These are phyloP conservation scores for Catocala fraxini DNA, from an alignment of 2,888 invertebrate species.

Conservation along the genomic window DNA sequence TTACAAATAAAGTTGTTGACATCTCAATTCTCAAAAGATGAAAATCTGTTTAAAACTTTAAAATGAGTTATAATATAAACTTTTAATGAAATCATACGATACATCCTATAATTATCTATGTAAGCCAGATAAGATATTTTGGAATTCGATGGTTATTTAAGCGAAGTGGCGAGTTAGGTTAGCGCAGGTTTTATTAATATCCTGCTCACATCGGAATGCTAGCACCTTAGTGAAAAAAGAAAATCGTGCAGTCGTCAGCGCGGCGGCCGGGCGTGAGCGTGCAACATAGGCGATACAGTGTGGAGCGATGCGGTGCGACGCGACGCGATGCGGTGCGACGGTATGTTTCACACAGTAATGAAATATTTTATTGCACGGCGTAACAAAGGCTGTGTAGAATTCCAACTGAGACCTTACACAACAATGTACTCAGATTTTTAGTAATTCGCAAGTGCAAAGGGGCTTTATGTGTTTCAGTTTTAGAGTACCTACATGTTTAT, in stretches of 20 bases:
- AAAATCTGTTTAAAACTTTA: slow-evolving; percentile 6
- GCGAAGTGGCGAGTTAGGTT: too few relatives aligned
- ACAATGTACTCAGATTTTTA: slow-evolving; percentile 80
- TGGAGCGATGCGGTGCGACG: slow-evolving; percentile 12
- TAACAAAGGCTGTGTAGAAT: slow-evolving; percentile 69
- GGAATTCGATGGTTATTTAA: too few relatives aligned
- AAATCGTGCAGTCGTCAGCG: slow-evolving; percentile 30
- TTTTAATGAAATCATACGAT: too few relatives aligned
- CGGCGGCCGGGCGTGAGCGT: slow-evolving; percentile 14
- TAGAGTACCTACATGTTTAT: slow-evolving; percentile 37
- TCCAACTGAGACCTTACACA: slow-evolving; percentile 68
- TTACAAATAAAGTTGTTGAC: too few relatives aligned
- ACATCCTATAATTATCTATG: too few relatives aligned
- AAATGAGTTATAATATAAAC: slow-evolving; percentile 1
- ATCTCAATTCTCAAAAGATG: not conserved
- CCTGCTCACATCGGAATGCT: slow-evolving; percentile 41
- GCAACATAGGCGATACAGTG: too few relatives aligned
- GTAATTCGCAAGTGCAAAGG: slow-evolving; percentile 70
- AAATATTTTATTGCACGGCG: slow-evolving; percentile 80
- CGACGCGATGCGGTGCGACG: slow-evolving; percentile 28
- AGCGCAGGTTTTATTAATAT: slow-evolving; percentile 14
- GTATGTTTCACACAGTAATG: slow-evolving; percentile 77
- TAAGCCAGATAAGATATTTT: slow-evolving; percentile 4
- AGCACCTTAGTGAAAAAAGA: slow-evolving; percentile 36
- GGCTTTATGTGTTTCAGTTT: slow-evolving; percentile 61